Base-by-base conservation (phyloP, 2,113 vertebrate species). In the Cygnus buccinator region DNA sequence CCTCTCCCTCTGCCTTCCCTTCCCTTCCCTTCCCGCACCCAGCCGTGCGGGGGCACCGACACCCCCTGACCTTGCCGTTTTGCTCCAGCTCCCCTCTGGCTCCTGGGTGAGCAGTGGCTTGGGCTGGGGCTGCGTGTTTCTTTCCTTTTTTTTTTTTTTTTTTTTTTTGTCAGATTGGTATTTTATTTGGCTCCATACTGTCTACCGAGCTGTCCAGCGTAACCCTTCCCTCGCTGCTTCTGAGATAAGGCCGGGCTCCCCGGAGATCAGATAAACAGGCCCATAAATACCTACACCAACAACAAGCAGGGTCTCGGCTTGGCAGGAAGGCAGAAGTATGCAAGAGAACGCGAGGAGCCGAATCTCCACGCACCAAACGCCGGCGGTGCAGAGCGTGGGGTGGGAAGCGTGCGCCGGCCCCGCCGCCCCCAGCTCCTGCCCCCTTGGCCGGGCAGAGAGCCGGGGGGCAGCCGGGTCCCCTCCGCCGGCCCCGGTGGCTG, bases 171-270 rank as follows among this genome's bases (percentile, higher is more conserved):
- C 96, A 97, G 96, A 94, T 96, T 95, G 97, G 97, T 98, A 97
- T 98, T 97, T 97, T 97, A 97, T 97, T 97, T 97, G 98, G 98
- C 98, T 98, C 98, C 98, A 52, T 95, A 90, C 96, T 97, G 98
- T 98, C 98, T 98, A 97, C 95, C 14, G 35, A 94, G 95, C 92
- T 93, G 95, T 97, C 93, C 95, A 86, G 67, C 44, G 97, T 98
- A 98, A 98, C 97, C 96, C 97, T 96, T 98, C 95, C 89, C 77
- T 95, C 84, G 93, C 97, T 95, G 94, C 85, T 97, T 89, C 72
- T 26, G 86, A 97, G 98, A 98, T 98, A 98, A 98, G 97, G 94
- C 75, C 86, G 90, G 97, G 90, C 97, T 98, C 97, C 97, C 96
- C 72, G 14, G 93, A 97, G 96, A 97, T 97, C 97, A 98, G 97